A percentile compares a stretch with the other conserved stretches of the same genome.
phyloP scores from a whole-genome alignment of 2,888 invertebrate genomes.

The Baccha elongata region DNA sequence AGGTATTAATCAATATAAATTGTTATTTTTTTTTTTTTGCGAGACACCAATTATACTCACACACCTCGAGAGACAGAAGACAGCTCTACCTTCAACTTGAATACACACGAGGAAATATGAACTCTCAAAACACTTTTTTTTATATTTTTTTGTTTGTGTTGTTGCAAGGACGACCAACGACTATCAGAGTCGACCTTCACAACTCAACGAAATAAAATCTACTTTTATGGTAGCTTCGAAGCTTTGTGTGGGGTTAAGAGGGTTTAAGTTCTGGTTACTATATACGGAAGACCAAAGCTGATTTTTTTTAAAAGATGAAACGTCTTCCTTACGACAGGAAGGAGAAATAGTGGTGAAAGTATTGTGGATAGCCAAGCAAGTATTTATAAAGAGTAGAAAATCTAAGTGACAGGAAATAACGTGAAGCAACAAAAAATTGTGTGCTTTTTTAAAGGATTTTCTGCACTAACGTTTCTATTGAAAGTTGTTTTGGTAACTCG shows the following conservation, averaged over 20 bases:
- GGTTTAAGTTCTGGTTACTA: not conserved
- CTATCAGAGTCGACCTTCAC: conserved; percentile 13
- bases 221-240: conserved; percentile 22
- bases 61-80: not conserved
- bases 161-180: conserved; percentile 11
- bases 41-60: conserved; percentile 2
- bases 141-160: not conserved
- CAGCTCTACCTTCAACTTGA: not conserved
- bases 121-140: conserved; percentile 18
- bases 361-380: conserved; percentile 12
- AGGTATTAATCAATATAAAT: conserved; percentile 25
- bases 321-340: not conserved
- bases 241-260: no score
- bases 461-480: not conserved
- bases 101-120: conserved; percentile 17
- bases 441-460: not conserved
- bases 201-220: conserved; percentile 8
- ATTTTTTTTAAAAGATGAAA: not conserved
- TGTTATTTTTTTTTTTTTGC: conserved; percentile 11
- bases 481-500: conserved; percentile 1
- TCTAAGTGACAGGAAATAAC: conserved; percentile 28
- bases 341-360: not conserved
- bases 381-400: conserved; percentile 13
- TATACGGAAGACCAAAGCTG: not conserved
- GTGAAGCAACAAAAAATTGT: conserved; percentile 2